Evolutionary conservation across 1,140 invertebrate species (phyloP), one percentile per base, ranked within the genome.

Genomic region (Paramacrobiotus metropolitanus): DNA sequence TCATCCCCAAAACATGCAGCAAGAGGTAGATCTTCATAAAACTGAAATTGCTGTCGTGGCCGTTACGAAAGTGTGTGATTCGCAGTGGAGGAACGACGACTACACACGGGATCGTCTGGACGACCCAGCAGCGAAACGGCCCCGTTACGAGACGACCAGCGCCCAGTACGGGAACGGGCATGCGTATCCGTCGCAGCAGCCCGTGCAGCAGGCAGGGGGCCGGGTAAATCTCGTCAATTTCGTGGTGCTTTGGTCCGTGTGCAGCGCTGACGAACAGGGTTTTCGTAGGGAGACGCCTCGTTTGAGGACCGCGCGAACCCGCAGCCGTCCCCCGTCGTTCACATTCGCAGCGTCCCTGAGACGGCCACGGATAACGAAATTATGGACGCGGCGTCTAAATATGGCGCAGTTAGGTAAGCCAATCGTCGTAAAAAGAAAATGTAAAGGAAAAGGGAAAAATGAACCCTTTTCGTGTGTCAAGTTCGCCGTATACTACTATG

Each of bases 281-380:
- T 31, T 29, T 9, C 21, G 4, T 21, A 2, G 2, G 29, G 28
- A 44, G 62, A 30, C 21, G 44, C 31, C 21, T n/a, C 31, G 30
- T 18, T 28, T 61, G 21, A 59, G 60, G 65, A 30, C 30, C 64
- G 59, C 2, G 59, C 68, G 67, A 68, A 70, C 28, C 61, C 59
- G 31, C 66, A 60, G 64, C 70, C 71, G 40, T 73, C 72, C 18
- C 67, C 67, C 21, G 72, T 73, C 20, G 66, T 74, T 9, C 72
- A 74, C 66, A 69, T 73, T 1, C 65, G 72, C 61, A 69, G 71
- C 31, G 62, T 74, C 2, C 65, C 67, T 30, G 72, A 73, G 18
- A 61, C 60, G 44, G 69, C 69, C 3, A 66, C 67, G 24, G 72
- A 74, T 62, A 62, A 65, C 31, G 72, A 74, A 60, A 62, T 74